Evolutionary conservation across 2,797 vertebrate genomes (phyloP).

Genomic region (Miichthys miiuy): DNA sequence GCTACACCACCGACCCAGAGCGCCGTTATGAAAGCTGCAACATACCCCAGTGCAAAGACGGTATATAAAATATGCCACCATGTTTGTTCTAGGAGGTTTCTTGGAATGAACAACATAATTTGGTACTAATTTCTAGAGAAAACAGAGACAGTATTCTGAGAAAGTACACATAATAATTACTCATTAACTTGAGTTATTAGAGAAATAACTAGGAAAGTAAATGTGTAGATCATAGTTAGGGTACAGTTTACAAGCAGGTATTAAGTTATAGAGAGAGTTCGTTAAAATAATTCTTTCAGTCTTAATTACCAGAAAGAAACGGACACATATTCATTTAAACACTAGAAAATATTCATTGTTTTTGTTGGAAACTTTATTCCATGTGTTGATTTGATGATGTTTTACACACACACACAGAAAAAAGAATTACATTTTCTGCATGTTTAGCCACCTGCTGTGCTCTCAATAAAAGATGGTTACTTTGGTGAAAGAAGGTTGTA

Average conservation of each 20-base stretch:
- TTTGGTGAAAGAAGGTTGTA: constrained; percentile 34
- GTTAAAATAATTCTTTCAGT: neutral
- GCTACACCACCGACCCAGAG: constrained; percentile 90
- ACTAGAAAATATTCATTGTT: neutral
- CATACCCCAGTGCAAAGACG: constrained; percentile 93
- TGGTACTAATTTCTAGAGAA: neutral
- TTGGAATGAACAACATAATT: neutral
- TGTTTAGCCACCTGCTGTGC: neutral
- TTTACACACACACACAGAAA: neutral
- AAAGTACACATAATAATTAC: neutral
- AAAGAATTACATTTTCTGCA: neutral
- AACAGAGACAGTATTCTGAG: neutral
- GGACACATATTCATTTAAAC: neutral
- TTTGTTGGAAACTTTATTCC: neutral
- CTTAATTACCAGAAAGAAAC: neutral
- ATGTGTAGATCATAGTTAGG: neutral
- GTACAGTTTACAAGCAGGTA: neutral
- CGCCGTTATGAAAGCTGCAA: constrained; percentile 91
- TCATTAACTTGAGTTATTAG: neutral
- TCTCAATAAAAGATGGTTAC: neutral
- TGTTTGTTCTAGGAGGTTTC: neutral
- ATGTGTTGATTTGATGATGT: neutral
- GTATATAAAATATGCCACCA: constrained; percentile 71
- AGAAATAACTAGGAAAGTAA: neutral
- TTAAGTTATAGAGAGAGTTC: constrained; percentile 1